Base-by-base conservation (phyloP, 2,113 vertebrate species). In the Gavia stellata region DNA sequence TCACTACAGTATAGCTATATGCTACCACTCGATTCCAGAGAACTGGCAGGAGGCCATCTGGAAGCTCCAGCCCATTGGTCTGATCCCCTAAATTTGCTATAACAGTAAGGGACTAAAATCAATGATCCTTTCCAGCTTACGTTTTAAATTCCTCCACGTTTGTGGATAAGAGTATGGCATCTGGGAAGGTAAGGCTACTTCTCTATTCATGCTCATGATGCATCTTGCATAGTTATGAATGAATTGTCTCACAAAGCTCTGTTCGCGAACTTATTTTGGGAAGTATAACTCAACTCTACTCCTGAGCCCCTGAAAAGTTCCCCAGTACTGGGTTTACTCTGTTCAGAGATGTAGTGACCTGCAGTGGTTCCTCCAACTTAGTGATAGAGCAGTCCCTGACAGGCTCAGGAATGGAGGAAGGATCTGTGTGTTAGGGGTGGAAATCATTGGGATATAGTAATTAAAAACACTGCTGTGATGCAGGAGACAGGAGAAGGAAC, bases 351-450 rank as follows among this genome's bases (percentile, higher is more conserved):
- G 28, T 61, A 6, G 3, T 11, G 9, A 71, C 7, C 19, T 45
- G 31, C 7, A 4, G 24, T 31, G 5, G 18, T 17, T 80, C 11
- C 10, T 50, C 53, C 36, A 25, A 3, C 24, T 45, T 34, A 15
- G 6, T 21, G 53, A 29, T 36, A 21, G 19, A 80, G 53, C 55
- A 45, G 61, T 31, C 50, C 49, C 61, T 63, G 38, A 29, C 17
- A 56, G 40, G 17, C 17, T 56, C 3, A 7, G 47, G 50, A 45
- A 24, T n/a, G 18, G 12, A 75, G 14, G 45, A 80, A 31, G 56
- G 44, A n/a, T 47, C 13, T 42, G 7, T 42, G 5, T 40, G 5
- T 34, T 16, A 12, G 6, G 4, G 21, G 3, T 1, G 7, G 11
- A 58, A 36, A 25, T 50, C 1, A 1, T 3, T 44, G 25, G 31